Evolutionary conservation across 2,888 invertebrate genomes (phyloP).

Genomic region (Achlya flavicornis): DNA sequence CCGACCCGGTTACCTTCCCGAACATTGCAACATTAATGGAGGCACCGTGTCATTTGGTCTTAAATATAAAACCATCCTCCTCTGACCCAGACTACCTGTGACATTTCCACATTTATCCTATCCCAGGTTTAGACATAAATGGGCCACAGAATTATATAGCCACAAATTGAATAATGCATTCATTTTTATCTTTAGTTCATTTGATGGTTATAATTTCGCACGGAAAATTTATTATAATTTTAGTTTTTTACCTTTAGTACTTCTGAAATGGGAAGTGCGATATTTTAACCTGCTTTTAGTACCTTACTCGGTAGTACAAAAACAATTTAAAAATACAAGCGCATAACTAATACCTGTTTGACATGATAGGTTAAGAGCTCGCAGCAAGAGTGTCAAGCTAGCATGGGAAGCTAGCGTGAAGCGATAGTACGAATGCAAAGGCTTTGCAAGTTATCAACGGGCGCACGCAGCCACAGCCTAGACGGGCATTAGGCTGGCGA

Average conservation of each 20-base stretch:
- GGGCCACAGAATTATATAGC: constrained; percentile 31
- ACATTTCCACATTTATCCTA: constrained; percentile 64
- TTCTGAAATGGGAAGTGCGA: no score
- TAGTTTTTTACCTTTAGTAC: no score
- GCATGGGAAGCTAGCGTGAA: constrained; percentile 39
- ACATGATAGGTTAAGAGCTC: constrained; percentile 7
- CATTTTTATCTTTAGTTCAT: constrained; percentile 1
- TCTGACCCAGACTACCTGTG: constrained; percentile 66
- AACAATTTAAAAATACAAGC: background rate
- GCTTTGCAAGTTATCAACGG: constrained; percentile 56
- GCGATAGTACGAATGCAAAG: constrained; percentile 44
- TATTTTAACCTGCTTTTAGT: no score
- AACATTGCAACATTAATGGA: constrained; percentile 76
- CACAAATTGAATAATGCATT: constrained; percentile 11
- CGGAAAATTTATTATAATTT: background rate
- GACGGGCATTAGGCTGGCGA: background rate
- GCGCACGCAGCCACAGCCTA: constrained; percentile 33
- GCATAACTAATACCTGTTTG: background rate
- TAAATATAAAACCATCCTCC: constrained; percentile 67
- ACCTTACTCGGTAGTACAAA: no score
- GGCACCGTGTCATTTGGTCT: constrained; percentile 69
- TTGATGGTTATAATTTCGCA: background rate
- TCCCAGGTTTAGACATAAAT: constrained; percentile 39
- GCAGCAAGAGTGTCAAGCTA: constrained; percentile 31
- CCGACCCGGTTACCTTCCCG: constrained; percentile 70